Evolutionary conservation across 2,888 invertebrate genomes (phyloP).

Genomic region (Pasiphila rectangulata): DNA sequence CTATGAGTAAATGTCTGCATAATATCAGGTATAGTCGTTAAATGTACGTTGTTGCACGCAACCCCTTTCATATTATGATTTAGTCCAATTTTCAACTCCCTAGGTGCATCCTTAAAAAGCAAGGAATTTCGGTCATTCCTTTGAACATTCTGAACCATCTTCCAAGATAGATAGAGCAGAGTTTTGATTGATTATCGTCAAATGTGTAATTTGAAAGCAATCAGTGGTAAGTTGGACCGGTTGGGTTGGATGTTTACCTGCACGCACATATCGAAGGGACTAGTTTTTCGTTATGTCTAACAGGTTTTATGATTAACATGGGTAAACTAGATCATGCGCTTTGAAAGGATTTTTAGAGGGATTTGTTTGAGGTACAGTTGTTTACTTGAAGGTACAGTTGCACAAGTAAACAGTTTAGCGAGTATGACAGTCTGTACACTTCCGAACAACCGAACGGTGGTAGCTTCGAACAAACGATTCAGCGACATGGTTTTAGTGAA

Average conservation of each 20-base stretch:
- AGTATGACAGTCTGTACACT: too few species aligned
- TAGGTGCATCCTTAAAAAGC: background rate
- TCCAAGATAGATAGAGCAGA: constrained; percentile 31
- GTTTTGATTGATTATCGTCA: constrained; percentile 31
- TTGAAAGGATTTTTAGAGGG: constrained; percentile 3
- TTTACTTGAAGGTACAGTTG: background rate
- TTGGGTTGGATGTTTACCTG: constrained; percentile 61
- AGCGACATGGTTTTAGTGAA: too few species aligned
- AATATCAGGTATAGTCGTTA: background rate
- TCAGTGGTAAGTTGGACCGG: constrained; percentile 62
- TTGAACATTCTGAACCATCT: constrained; percentile 5
- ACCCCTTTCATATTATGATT: constrained; percentile 11
- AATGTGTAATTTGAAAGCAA: constrained; percentile 57
- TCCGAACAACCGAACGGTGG: too few species aligned
- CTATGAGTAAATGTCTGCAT: constrained; percentile 6
- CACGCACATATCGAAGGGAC: constrained; percentile 46
- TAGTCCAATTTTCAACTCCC: constrained; percentile 2
- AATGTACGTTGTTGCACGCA: constrained; percentile 13
- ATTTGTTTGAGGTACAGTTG: background rate
- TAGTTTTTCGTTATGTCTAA: constrained; percentile 11
- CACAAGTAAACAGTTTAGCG: too few species aligned
- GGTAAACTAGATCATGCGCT: constrained; percentile 2
- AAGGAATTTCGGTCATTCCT: constrained; percentile 4
- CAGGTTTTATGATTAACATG: constrained; percentile 6
- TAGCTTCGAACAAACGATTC: too few species aligned